Evolutionary conservation across 2,113 vertebrate genomes (phyloP).

Genomic region (Myodes glareolus): DNA sequence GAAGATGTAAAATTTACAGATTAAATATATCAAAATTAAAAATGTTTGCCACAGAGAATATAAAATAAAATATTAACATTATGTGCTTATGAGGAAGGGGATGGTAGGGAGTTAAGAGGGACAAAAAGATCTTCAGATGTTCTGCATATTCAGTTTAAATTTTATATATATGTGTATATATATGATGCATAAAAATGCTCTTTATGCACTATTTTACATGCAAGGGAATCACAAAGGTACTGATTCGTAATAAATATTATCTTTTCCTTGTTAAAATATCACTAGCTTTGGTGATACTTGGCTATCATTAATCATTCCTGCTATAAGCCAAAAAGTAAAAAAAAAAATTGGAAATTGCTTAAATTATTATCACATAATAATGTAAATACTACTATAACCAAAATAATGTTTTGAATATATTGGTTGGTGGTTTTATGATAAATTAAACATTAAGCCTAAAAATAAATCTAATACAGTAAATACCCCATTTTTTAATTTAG

Average conservation of each 20-base stretch:
- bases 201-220: background rate
- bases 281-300: background rate
- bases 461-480: constrained; percentile 20
- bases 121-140: constrained; percentile 31
- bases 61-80: constrained; percentile 60
- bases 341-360: background rate
- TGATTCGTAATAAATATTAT: constrained; percentile 9
- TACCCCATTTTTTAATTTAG: constrained; percentile 35
- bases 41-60: background rate
- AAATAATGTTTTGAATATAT: constrained; percentile 42
- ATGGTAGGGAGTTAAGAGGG: background rate
- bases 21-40: constrained; percentile 41
- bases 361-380: constrained; percentile 1
- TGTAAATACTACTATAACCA: constrained; percentile 37
- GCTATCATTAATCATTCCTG: constrained; percentile 1
- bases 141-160: constrained; percentile 37
- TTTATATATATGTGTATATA: background rate
- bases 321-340: background rate
- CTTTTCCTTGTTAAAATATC: constrained; percentile 31
- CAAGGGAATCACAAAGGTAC: constrained; percentile 19
- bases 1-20: constrained; percentile 29
- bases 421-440: background rate
- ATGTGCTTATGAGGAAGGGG: constrained; percentile 1
- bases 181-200: constrained; percentile 13
- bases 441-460: constrained; percentile 24